Evolutionary conservation across 2,797 vertebrate species (phyloP).

Genomic region (Hephaestus fuliginosus): DNA sequence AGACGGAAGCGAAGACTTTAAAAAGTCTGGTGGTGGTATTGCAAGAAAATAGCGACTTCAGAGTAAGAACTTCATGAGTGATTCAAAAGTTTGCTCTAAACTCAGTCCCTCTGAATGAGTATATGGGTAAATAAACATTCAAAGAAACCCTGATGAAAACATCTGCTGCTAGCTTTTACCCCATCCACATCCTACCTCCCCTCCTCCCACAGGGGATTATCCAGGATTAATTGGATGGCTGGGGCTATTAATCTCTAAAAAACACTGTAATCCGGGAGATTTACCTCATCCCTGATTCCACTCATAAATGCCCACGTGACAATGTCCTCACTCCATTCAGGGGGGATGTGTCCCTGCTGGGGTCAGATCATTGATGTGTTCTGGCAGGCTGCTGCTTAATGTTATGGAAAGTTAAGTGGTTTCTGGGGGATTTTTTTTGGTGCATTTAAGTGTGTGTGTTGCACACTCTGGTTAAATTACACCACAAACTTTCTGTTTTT

Average conservation of each 20-base stretch:
- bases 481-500: slow-evolving; percentile 18
- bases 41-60: slow-evolving; percentile 12
- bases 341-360: slow-evolving; percentile 21
- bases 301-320: slow-evolving; percentile 66
- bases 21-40: slow-evolving; percentile 2
- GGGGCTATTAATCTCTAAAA: slow-evolving; percentile 73
- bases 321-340: slow-evolving; percentile 47
- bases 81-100: neutral
- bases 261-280: slow-evolving; percentile 75
- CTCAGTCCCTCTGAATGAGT: slow-evolving; percentile 33
- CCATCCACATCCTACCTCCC: neutral
- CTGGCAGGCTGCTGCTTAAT: neutral
- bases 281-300: slow-evolving; percentile 66
- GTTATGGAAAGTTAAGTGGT: slow-evolving; percentile 27
- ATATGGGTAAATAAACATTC: slow-evolving; percentile 53
- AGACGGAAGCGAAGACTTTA: neutral
- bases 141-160: slow-evolving; percentile 44
- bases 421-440: slow-evolving; percentile 41
- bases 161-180: slow-evolving; percentile 39
- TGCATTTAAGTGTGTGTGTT: slow-evolving; percentile 10
- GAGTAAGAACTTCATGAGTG: neutral
- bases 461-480: neutral
- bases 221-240: slow-evolving; percentile 74
- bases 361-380: slow-evolving; percentile 28
- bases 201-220: slow-evolving; percentile 67